A percentile compares a stretch with the other conserved stretches of the same genome.
phyloP scores from a whole-genome alignment of 2,797 vertebrate species.

The Babyrousa celebensis region DNA sequence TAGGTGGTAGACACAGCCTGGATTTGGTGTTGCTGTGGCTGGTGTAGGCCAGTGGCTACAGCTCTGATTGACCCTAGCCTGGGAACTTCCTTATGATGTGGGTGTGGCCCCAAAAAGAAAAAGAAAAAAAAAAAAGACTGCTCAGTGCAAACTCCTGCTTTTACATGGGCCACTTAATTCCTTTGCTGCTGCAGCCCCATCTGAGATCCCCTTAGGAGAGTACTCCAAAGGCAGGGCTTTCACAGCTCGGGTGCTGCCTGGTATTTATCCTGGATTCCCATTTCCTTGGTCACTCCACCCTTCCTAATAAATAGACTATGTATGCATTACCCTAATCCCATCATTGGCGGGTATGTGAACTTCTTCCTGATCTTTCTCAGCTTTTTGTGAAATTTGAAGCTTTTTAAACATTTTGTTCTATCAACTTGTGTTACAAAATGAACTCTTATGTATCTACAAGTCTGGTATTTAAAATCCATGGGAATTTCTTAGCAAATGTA shows the following conservation, averaged over 20 bases:
- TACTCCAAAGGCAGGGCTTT: not conserved
- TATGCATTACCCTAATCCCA: not conserved
- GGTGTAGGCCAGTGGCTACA: too few relatives aligned
- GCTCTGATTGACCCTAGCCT: too few relatives aligned
- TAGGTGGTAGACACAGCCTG: too few relatives aligned
- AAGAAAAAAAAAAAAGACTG: too few relatives aligned
- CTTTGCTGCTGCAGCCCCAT: not conserved
- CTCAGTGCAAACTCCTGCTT: not conserved
- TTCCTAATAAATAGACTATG: not conserved
- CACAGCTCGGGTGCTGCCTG: not conserved
- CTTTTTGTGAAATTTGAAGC: not conserved
- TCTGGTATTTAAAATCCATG: not conserved
- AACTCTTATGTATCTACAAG: not conserved
- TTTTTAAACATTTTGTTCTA: slow-evolving; percentile 22
- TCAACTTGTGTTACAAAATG: slow-evolving; percentile 8
- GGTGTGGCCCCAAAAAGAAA: too few relatives aligned
- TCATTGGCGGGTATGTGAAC: not conserved
- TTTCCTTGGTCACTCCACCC: not conserved
- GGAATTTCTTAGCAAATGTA: not conserved
- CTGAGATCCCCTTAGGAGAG: not conserved
- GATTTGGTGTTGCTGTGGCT: too few relatives aligned
- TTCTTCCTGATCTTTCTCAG: not conserved
- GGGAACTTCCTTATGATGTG: too few relatives aligned
- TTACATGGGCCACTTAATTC: not conserved
- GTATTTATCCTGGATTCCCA: not conserved